Percentiles rank a stretch among this genome's conserved stretches.
These are phyloP conservation scores for Phalacrocorax aristotelis DNA, from an alignment of 2,113 vertebrate genomes.

Conservation along the genomic window DNA sequence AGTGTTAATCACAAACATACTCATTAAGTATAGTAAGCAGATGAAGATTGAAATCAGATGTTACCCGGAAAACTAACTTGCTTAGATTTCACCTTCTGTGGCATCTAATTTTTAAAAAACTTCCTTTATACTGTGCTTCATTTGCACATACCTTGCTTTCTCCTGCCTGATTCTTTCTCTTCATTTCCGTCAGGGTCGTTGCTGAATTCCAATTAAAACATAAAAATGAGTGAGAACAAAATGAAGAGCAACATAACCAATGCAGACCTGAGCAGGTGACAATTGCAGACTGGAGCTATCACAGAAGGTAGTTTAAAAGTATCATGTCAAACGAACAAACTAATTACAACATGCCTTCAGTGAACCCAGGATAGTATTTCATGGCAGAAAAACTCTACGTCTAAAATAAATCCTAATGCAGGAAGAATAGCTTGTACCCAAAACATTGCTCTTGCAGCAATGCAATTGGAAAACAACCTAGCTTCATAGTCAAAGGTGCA, in stretches of 20 bases:
- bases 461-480: not conserved
- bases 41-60: not conserved
- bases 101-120: not conserved
- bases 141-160: constrained; percentile 15
- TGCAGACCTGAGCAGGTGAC: constrained; percentile 7
- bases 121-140: not conserved
- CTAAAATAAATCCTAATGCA: not conserved
- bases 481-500: not conserved
- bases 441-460: not conserved
- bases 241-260: not conserved
- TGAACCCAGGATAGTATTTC: not conserved
- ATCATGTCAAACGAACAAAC: constrained; percentile 1
- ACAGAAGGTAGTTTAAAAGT: not conserved
- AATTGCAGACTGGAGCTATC: not conserved
- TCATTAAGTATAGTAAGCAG: not conserved
- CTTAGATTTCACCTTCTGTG: not conserved
- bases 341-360: constrained; percentile 12
- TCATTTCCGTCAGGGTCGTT: not conserved
- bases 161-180: not conserved
- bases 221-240: constrained; percentile 33
- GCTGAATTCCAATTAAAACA: constrained; percentile 54
- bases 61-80: not conserved
- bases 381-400: not conserved
- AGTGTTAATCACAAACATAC: not conserved
- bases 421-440: constrained; percentile 1